Conservation (phyloP, 2,113 vertebrate species). For the Cyanocitta stelleri region DNA sequence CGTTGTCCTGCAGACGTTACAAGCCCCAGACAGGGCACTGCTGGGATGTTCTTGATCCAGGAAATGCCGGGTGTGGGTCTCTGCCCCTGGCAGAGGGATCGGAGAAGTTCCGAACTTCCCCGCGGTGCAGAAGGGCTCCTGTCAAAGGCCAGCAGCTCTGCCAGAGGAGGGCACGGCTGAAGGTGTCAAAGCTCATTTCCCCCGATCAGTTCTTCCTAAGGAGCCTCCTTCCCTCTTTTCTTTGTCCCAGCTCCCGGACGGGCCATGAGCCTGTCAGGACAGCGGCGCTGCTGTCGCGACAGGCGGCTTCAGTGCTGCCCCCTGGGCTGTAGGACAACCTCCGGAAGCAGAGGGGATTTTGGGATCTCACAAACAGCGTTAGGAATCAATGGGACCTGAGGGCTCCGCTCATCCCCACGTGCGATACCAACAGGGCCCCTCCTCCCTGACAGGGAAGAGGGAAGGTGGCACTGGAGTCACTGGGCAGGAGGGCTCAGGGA, state of each 20-base stretch:
- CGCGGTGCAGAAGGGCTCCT: not conserved
- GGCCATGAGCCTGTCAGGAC: accelerated
- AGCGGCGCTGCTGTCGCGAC: accelerated
- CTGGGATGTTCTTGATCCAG: accelerated
- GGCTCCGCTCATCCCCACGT: accelerated
- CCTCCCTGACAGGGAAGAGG: accelerated
- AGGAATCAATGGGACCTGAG: accelerated
- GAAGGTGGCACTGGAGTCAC: accelerated
- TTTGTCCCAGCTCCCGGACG: not conserved
- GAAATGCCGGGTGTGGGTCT: accelerated
- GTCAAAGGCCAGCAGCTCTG: not conserved
- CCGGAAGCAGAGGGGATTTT: accelerated
- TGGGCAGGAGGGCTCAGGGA: not conserved
- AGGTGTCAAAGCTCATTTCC: not conserved
- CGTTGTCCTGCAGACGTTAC: accelerated
- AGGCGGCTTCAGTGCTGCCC: not conserved
- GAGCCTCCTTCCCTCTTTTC: not conserved
- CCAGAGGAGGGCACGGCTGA: accelerated
- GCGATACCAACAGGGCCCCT: not conserved
- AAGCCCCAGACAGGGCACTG: accelerated
- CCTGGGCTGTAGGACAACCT: not conserved
- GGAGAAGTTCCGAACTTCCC: accelerated
- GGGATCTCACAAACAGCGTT: accelerated
- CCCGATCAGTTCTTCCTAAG: accelerated
- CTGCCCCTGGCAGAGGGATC: no score